Conservation (phyloP, 2,797 vertebrate genomes). For the Arctocebus calabarensis region DNA sequence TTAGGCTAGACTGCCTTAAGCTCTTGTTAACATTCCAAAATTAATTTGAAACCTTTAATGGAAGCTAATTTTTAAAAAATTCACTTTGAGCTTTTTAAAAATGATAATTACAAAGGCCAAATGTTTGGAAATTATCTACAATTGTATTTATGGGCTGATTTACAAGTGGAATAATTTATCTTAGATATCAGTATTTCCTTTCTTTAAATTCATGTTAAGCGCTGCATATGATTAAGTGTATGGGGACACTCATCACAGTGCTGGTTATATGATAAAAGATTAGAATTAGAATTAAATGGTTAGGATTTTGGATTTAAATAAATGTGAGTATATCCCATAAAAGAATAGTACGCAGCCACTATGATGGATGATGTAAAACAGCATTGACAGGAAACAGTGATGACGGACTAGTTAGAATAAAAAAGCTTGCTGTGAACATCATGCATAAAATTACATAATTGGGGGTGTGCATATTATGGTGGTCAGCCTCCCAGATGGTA, state of each 20-base stretch:
- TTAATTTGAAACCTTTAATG: slow-evolving; percentile 64
- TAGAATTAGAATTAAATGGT: neutral
- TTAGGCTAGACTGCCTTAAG: slow-evolving; percentile 42
- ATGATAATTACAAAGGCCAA: slow-evolving; percentile 48
- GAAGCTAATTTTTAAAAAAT: neutral
- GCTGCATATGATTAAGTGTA: neutral
- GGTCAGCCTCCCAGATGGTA: neutral
- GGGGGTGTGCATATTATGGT: neutral
- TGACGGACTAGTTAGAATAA: neutral
- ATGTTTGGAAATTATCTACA: slow-evolving; percentile 7
- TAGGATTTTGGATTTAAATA: neutral
- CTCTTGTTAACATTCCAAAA: slow-evolving; percentile 68
- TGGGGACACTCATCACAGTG: neutral
- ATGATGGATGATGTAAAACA: neutral
- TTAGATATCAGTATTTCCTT: neutral
- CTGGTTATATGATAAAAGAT: neutral
- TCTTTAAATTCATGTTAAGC: slow-evolving; percentile 31
- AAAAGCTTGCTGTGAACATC: neutral
- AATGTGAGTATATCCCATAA: neutral
- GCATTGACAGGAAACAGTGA: neutral
- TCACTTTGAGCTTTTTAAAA: slow-evolving; percentile 60
- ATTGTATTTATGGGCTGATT: slow-evolving; percentile 3
- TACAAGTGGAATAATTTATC: slow-evolving; percentile 40
- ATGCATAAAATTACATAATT: neutral
- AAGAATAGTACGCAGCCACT: neutral